Base-by-base conservation (phyloP, 2,113 vertebrate species). In the Eulemur rufifrons region DNA sequence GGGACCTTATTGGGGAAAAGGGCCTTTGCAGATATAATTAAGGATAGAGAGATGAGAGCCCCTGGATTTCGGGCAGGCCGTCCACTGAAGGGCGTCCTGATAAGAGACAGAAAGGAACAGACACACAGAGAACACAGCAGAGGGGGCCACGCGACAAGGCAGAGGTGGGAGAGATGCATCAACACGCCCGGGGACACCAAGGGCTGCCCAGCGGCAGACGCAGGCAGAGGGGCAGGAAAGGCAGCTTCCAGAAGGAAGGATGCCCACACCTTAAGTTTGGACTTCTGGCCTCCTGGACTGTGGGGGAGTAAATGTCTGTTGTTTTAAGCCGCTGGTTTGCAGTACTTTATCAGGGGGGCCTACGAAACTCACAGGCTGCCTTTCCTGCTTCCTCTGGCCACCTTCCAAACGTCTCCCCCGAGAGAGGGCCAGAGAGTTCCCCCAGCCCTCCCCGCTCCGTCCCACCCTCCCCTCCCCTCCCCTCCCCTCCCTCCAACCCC, bases 91-190 rank as follows among this genome's bases (percentile, higher is more conserved):
- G 6, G 21, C 21, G 12, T 68, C 45, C 63, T 66, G 15, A 6
- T 0, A 27, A 10, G 34, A 34, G 64, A 23, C 11, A 32, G 45
- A 23, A 8, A 64, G 14, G 17, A 61, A 42, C 69, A 66, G 37
- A 5, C 3, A 18, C 32, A 18, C 25, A 21, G 37, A 21, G 86
- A 47, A 3, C 56, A 4, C 4, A 0, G 37, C 1, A 4, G 68
- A 37, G n/a, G 15, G 14, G 63, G 47, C 42, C 47, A 0, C 0
- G 18, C 3, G 1, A 27, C 5, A 6, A 20, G 13, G 64, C 42
- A 10, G 61, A 27, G 37, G 4, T 2, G 8, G 12, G n/a, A 25
- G 1, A 2, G 15, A 13, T 0, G 11, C 0, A 2, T 23, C 39
- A 17, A 3, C 8, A 6, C 18, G 61, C 13, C 80, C 15, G 20